A percentile compares a stretch with the other conserved stretches of the same genome.
Evolutionary conservation across 2,888 invertebrate species (phyloP).

Genomic region (Sarcophaga variegata): DNA sequence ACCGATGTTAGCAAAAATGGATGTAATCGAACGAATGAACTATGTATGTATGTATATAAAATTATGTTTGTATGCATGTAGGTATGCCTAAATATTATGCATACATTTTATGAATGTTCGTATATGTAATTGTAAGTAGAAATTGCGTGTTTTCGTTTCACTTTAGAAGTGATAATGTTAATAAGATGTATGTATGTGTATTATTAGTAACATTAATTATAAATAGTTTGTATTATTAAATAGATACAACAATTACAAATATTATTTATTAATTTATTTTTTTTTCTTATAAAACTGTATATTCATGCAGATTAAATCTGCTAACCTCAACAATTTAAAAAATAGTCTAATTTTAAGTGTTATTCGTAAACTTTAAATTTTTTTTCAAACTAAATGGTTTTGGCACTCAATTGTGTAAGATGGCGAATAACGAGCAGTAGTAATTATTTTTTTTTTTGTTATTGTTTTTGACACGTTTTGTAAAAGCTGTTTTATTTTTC

Average conservation of each 20-base stretch:
- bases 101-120: too few species aligned
- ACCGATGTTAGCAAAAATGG: constrained; percentile 47
- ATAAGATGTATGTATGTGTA: background rate
- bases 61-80: background rate
- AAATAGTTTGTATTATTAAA: constrained; percentile 39
- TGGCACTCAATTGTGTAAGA: too few species aligned
- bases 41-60: background rate
- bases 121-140: too few species aligned
- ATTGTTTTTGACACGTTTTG: too few species aligned
- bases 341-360: too few species aligned
- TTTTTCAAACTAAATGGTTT: too few species aligned
- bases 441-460: too few species aligned
- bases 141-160: constrained; percentile 3
- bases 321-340: constrained; percentile 9
- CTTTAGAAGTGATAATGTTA: background rate
- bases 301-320: constrained; percentile 39
- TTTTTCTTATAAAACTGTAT: constrained; percentile 56
- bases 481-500: too few species aligned
- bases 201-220: background rate
- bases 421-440: too few species aligned
- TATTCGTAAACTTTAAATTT: too few species aligned
- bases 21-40: background rate
- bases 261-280: constrained; percentile 3
- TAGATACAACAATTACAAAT: constrained; percentile 52
- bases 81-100: too few species aligned